Conservation (phyloP, 1,140 invertebrate species). For the Euura lappo region DNA sequence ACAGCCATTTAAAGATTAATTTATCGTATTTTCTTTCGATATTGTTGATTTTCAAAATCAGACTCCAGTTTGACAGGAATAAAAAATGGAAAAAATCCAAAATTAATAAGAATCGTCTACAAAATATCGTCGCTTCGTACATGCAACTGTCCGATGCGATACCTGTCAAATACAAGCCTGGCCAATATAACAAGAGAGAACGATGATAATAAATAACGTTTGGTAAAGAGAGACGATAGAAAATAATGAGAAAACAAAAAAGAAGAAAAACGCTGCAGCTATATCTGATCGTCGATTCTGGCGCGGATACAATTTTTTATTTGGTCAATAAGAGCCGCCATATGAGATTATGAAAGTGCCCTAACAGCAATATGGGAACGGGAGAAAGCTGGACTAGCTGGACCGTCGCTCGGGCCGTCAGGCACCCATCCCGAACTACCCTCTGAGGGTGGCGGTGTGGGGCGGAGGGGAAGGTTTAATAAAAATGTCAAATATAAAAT, state of each 20-base stretch:
- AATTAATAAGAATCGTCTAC: too few relatives aligned
- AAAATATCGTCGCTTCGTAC: too few relatives aligned
- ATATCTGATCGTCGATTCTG: conserved; percentile 36
- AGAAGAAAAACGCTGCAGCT: neutral
- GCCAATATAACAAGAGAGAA: too few relatives aligned
- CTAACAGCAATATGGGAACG: conserved; percentile 44
- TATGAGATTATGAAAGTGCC: conserved; percentile 49
- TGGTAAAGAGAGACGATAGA: neutral
- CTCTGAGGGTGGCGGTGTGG: neutral
- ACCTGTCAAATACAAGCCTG: too few relatives aligned
- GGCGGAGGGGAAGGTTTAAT: conserved; percentile 51
- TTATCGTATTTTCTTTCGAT: too few relatives aligned
- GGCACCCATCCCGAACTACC: conserved; percentile 19
- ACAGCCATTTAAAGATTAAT: too few relatives aligned
- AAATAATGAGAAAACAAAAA: too few relatives aligned
- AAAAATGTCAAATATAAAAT: conserved; percentile 64
- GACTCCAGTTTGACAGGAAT: too few relatives aligned
- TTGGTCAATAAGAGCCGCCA: conserved; percentile 37
- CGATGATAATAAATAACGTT: conserved; percentile 14
- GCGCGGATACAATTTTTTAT: conserved; percentile 39
- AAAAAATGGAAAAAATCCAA: too few relatives aligned
- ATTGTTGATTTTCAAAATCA: too few relatives aligned
- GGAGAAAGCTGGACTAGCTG: too few relatives aligned
- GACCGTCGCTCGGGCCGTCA: conserved; percentile 14
- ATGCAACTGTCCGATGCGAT: too few relatives aligned